Evolutionary conservation across 2,888 invertebrate species (phyloP).

Genomic region (Choreutis nemorana): DNA sequence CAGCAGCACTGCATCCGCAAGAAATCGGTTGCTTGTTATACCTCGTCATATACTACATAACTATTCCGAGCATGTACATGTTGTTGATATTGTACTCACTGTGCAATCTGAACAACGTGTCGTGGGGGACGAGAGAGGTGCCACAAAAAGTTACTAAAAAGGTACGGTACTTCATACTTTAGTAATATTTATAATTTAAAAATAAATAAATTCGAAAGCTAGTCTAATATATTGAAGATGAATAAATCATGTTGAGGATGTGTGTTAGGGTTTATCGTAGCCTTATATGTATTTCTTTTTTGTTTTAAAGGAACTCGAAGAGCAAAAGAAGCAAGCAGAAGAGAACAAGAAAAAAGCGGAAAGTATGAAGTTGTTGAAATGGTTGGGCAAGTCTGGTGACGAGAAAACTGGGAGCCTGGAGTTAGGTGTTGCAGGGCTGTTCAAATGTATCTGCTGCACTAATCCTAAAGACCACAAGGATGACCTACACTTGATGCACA

Average conservation of each 20-base stretch:
- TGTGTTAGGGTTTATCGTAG: too few relatives aligned
- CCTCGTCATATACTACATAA: constrained; percentile 80
- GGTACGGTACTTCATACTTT: too few relatives aligned
- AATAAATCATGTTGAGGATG: not conserved
- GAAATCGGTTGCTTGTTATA: constrained; percentile 80
- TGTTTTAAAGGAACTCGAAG: constrained; percentile 75
- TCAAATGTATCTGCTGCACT: constrained; percentile 88
- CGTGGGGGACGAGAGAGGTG: constrained; percentile 93
- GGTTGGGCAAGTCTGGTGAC: constrained; percentile 73
- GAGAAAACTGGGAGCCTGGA: constrained; percentile 87
- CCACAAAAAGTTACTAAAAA: constrained; percentile 50
- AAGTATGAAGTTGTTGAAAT: constrained; percentile 78
- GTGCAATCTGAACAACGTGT: constrained; percentile 91
- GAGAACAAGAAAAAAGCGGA: constrained; percentile 83
- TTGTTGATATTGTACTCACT: constrained; percentile 90
- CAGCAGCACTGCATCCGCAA: constrained; percentile 77
- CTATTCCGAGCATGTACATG: constrained; percentile 95
- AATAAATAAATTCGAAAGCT: not conserved
- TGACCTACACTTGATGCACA: constrained; percentile 81
- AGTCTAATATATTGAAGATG: not conserved
- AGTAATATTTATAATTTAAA: too few relatives aligned
- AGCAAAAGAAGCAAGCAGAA: constrained; percentile 81
- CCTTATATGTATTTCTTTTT: too few relatives aligned
- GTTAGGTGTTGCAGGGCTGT: constrained; percentile 83
- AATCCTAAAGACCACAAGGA: constrained; percentile 88